Percentiles rank a stretch among this genome's conserved stretches.
Evolutionary conservation across 1,140 invertebrate species (phyloP).

Genomic region (Zaprionus taronus): DNA sequence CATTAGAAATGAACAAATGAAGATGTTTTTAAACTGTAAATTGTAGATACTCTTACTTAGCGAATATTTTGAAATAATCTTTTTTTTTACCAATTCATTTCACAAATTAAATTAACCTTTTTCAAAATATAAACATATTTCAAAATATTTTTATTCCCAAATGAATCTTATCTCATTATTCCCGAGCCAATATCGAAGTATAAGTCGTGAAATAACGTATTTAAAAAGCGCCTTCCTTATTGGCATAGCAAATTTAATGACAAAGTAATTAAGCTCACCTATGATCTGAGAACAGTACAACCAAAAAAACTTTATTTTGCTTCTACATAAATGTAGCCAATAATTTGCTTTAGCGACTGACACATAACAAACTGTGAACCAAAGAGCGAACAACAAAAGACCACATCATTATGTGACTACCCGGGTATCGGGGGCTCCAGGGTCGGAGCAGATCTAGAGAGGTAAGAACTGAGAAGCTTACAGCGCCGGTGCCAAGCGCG

Average conservation of each 20-base stretch:
- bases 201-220: background rate
- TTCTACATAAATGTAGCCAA: conserved; percentile 55
- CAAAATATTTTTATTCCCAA: too few relatives aligned
- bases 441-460: conserved; percentile 19
- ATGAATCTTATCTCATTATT: too few relatives aligned
- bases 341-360: conserved; percentile 67
- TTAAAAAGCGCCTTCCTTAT: background rate
- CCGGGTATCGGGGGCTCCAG: conserved; percentile 1
- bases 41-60: conserved; percentile 11
- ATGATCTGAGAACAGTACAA: background rate
- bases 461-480: conserved; percentile 53
- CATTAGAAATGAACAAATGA: background rate
- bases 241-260: conserved; percentile 40
- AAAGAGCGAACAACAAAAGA: conserved; percentile 37
- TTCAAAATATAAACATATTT: too few relatives aligned
- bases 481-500: conserved; percentile 50
- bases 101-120: too few relatives aligned
- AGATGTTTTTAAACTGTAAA: background rate
- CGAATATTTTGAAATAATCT: background rate
- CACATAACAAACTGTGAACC: conserved; percentile 22
- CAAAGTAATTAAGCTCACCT: conserved; percentile 3
- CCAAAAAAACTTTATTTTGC: conserved; percentile 18
- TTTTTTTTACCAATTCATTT: too few relatives aligned
- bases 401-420: conserved; percentile 63
- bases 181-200: background rate